Evolutionary conservation across 2,113 vertebrate species (phyloP).

Genomic region (Chionodraco myersi): DNA sequence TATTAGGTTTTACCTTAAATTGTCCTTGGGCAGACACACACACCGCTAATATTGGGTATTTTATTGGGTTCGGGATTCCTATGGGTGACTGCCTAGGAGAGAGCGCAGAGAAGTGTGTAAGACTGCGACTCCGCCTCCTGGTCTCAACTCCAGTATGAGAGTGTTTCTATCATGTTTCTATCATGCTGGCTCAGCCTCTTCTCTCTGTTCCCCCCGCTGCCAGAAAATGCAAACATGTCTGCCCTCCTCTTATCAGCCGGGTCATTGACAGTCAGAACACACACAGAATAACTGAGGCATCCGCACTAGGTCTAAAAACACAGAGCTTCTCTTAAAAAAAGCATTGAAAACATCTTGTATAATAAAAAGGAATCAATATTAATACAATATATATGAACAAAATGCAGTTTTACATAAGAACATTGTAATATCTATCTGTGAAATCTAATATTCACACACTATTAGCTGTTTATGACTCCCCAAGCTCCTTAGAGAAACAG

Average conservation of each 20-base stretch:
- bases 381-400: background rate
- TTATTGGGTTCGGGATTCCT: too few relatives aligned
- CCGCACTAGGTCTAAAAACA: conserved; percentile 12
- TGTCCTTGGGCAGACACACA: too few relatives aligned
- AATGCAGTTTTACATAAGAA: background rate
- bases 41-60: too few relatives aligned
- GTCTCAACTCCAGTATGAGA: too few relatives aligned
- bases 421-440: too few relatives aligned
- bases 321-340: background rate
- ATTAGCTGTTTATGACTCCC: background rate
- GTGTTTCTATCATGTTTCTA: conserved; percentile 36
- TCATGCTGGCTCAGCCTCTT: conserved; percentile 31
- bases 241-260: conserved; percentile 43
- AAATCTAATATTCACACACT: too few relatives aligned
- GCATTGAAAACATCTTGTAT: background rate
- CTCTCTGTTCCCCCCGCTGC: conserved; percentile 31
- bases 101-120: too few relatives aligned
- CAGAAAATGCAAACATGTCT: conserved; percentile 42
- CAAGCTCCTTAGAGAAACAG: background rate
- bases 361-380: background rate
- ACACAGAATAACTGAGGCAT: background rate
- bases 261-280: conserved; percentile 51
- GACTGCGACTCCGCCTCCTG: too few relatives aligned
- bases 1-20: too few relatives aligned
- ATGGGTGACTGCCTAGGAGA: too few relatives aligned